These are phyloP conservation scores for Trogon surrucura DNA, from an alignment of 2,113 vertebrate genomes.

Conservation along the genomic window DNA sequence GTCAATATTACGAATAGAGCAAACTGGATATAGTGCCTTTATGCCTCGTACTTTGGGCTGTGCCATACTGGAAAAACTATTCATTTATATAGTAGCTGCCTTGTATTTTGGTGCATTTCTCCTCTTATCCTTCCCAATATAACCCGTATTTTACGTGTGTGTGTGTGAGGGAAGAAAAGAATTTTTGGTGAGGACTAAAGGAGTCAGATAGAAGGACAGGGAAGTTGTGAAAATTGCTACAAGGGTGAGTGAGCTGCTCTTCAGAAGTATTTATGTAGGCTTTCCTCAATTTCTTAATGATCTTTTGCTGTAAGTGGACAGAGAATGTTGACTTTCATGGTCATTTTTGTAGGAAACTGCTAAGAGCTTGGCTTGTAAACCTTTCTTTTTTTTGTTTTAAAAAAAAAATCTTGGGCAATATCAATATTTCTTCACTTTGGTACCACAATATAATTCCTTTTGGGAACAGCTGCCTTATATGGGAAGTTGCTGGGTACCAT, in stretches of 20 bases:
- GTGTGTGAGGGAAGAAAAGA: neutral
- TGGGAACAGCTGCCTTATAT: neutral
- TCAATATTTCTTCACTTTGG: neutral
- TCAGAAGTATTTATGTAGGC: neutral
- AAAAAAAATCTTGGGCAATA: neutral
- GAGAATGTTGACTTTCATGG: neutral
- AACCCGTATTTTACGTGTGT: neutral
- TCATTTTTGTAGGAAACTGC: neutral
- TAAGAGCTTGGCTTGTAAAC: neutral
- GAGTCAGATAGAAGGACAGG: neutral
- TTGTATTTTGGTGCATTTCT: neutral
- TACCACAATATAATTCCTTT: neutral
- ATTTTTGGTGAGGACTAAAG: conserved; percentile 43
- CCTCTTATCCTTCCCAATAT: neutral
- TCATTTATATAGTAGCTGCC: neutral
- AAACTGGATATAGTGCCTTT: neutral
- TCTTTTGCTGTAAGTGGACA: neutral
- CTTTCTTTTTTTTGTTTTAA: neutral
- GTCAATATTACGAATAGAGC: neutral
- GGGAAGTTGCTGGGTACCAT: neutral
- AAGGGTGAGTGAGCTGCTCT: conserved; percentile 1
- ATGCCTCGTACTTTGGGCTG: neutral
- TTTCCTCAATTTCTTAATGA: neutral
- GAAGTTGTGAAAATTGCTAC: neutral
- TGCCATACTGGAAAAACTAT: neutral